Evolutionary conservation across 2,888 invertebrate species (phyloP).

Genomic region (Diarsia dahlii): DNA sequence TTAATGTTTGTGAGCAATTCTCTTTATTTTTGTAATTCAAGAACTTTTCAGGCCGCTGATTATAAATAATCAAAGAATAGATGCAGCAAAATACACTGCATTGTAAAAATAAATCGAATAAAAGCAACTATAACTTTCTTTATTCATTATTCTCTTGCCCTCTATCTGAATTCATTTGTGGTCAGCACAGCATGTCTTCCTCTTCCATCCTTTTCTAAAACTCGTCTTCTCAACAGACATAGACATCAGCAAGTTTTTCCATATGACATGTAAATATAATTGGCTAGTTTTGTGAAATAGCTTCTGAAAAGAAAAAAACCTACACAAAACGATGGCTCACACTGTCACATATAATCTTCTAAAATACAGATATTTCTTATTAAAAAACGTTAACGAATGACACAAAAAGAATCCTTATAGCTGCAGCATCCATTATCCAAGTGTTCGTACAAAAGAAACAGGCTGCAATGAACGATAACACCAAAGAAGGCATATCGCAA

Average conservation of each 20-base stretch:
- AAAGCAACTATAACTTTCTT: not conserved
- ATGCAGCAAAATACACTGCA: not conserved
- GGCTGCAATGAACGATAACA: slow-evolving; percentile 15
- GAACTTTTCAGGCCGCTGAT: not conserved
- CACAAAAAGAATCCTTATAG: slow-evolving; percentile 14
- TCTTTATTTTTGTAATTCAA: not conserved
- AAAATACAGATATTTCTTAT: not conserved
- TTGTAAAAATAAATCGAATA: not conserved
- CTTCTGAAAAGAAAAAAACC: not conserved
- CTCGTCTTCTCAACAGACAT: too few relatives aligned
- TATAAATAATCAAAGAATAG: not conserved
- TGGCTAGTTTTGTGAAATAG: not conserved
- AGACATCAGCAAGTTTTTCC: not conserved
- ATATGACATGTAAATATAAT: not conserved
- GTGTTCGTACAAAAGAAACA: slow-evolving; percentile 33
- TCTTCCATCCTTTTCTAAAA: too few relatives aligned
- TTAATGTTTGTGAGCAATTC: not conserved
- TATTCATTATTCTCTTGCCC: too few relatives aligned
- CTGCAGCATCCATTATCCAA: slow-evolving; percentile 22
- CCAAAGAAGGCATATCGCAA: slow-evolving; percentile 44
- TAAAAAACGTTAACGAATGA: not conserved
- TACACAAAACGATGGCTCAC: not conserved
- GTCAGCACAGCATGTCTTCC: too few relatives aligned
- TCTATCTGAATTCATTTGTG: too few relatives aligned
- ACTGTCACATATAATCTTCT: not conserved